Evolutionary conservation across 2,888 invertebrate genomes (phyloP).

Genomic region (Amaurobius ferox): DNA sequence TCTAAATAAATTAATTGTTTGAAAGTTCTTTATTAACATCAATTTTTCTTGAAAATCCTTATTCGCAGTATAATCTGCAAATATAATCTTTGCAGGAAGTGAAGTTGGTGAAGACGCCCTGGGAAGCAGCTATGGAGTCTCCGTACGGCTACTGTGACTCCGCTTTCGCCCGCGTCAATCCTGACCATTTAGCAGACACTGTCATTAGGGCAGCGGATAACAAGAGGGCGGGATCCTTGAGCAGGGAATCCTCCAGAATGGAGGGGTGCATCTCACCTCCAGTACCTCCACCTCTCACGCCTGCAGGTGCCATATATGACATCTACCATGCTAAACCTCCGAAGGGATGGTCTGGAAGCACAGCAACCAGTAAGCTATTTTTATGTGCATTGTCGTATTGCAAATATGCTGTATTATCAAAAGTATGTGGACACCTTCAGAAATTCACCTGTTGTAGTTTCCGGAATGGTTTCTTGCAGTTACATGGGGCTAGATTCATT

Average conservation of each 20-base stretch:
- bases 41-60: no score
- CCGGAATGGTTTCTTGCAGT: no score
- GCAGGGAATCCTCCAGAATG: slow-evolving; percentile 23
- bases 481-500: no score
- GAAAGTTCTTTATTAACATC: no score
- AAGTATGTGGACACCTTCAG: no score
- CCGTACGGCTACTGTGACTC: slow-evolving; percentile 82
- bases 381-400: no score
- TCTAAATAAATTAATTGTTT: no score
- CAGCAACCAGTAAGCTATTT: neutral
- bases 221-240: slow-evolving; percentile 67
- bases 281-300: slow-evolving; percentile 18
- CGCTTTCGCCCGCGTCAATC: slow-evolving; percentile 81
- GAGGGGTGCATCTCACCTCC: slow-evolving; percentile 52
- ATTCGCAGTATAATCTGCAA: no score
- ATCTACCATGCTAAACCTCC: slow-evolving; percentile 66
- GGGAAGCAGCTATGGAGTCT: slow-evolving; percentile 85
- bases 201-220: slow-evolving; percentile 75
- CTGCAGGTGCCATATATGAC: slow-evolving; percentile 47
- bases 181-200: slow-evolving; percentile 74
- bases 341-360: slow-evolving; percentile 55
- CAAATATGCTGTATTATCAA: no score
- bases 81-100: slow-evolving; percentile 75
- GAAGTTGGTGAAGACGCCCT: slow-evolving; percentile 83
- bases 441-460: no score